phyloP scores from a whole-genome alignment of 2,888 invertebrate genomes.

The Magallana nippona region DNA sequence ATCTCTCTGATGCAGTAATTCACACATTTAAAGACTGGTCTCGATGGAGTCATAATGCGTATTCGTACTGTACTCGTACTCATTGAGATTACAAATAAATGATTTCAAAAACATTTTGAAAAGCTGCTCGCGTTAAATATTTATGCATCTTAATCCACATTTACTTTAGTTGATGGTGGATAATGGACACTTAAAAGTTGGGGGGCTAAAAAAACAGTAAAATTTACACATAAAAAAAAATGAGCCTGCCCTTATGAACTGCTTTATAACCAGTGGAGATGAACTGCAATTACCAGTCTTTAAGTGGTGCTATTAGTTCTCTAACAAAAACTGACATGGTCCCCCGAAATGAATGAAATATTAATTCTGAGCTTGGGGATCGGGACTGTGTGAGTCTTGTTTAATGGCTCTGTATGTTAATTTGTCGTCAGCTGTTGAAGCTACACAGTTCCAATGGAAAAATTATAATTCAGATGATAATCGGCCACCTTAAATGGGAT shows the following conservation, averaged over 20 bases:
- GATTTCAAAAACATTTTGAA: too few relatives aligned
- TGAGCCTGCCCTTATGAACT: neutral
- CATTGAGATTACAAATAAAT: too few relatives aligned
- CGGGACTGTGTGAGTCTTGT: constrained; percentile 2
- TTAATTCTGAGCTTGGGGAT: neutral
- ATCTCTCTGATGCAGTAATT: neutral
- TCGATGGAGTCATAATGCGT: too few relatives aligned
- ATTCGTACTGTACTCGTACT: too few relatives aligned
- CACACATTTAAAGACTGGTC: neutral
- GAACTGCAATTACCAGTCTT: neutral
- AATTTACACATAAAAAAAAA: too few relatives aligned
- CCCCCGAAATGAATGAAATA: neutral
- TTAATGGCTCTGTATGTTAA: neutral
- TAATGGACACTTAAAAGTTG: too few relatives aligned
- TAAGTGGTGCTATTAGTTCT: constrained; percentile 20
- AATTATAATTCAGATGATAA: neutral
- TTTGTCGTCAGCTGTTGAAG: neutral
- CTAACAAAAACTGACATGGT: constrained; percentile 15
- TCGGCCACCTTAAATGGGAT: neutral
- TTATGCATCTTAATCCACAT: too few relatives aligned
- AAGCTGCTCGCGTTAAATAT: too few relatives aligned
- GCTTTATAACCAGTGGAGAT: neutral
- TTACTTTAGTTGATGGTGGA: too few relatives aligned
- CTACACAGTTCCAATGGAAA: constrained; percentile 2
- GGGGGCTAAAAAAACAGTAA: too few relatives aligned